A percentile compares a stretch with the other conserved stretches of the same genome.
phyloP scores from a whole-genome alignment of 2,888 invertebrate genomes.

The Polymixis lichenea region DNA sequence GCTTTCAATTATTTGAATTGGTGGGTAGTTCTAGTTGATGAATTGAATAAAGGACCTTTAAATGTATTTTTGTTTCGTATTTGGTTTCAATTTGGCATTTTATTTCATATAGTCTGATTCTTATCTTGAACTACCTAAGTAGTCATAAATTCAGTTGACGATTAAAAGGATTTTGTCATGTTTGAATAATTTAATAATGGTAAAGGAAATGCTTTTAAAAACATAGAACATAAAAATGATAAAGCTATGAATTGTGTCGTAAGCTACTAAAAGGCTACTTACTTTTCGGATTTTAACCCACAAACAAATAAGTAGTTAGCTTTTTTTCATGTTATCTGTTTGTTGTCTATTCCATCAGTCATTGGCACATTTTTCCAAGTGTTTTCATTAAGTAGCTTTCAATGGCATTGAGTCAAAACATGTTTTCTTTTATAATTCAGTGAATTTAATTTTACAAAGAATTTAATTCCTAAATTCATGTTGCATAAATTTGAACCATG shows the following conservation, averaged over 20 bases:
- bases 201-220: not conserved
- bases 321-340: not conserved
- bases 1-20: not conserved
- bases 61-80: not conserved
- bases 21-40: not conserved
- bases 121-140: not conserved
- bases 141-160: not conserved
- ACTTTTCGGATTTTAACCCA: not conserved
- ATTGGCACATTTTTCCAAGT: not conserved
- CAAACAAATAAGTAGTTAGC: not conserved
- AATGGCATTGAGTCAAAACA: constrained; percentile 8
- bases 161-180: not conserved
- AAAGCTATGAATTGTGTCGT: not conserved
- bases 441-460: not conserved
- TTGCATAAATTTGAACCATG: constrained; percentile 35
- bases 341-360: not conserved
- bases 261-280: not conserved
- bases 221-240: not conserved
- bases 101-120: not conserved
- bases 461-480: constrained; percentile 22
- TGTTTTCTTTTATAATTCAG: not conserved
- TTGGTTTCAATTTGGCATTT: not conserved
- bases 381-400: not conserved
- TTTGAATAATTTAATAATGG: not conserved
- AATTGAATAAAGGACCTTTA: not conserved